Conservation (phyloP, 64 coral and sea anemone genomes). For the Montipora capricornis region DNA sequence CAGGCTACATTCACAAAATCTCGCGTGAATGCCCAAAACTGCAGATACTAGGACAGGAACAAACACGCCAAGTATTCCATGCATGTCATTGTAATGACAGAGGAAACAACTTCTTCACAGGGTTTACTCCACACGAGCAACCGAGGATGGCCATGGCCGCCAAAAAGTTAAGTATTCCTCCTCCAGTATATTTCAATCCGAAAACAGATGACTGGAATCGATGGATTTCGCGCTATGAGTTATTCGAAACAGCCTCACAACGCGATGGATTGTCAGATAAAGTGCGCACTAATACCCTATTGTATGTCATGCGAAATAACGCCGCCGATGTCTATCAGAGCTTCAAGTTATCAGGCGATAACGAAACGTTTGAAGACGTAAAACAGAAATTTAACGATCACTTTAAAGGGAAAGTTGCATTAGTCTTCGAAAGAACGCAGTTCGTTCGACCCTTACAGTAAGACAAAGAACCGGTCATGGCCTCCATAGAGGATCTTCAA, state of each 20-base stretch:
- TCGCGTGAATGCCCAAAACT: too few species aligned
- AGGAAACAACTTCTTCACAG: not conserved
- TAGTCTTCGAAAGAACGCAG: constrained; percentile 10
- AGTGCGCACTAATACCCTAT: constrained; percentile 26
- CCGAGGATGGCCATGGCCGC: not conserved
- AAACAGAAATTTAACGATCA: constrained; percentile 35
- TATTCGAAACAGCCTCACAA: constrained; percentile 52
- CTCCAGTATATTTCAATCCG: not conserved
- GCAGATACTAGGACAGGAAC: not conserved
- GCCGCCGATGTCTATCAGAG: constrained; percentile 14
- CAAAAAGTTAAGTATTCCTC: constrained; percentile 43
- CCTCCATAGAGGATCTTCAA: constrained; percentile 45
- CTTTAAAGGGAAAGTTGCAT: constrained; percentile 20
- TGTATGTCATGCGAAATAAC: not conserved
- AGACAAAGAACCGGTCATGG: constrained; percentile 40
- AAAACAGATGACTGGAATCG: constrained; percentile 59
- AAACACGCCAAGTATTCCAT: not conserved
- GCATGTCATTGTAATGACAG: not conserved
- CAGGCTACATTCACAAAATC: too few species aligned
- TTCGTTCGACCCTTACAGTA: not conserved
- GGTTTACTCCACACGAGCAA: not conserved
- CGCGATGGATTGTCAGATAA: constrained; percentile 45
- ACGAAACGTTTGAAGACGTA: constrained; percentile 1
- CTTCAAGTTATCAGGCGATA: not conserved
- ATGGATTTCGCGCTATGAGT: constrained; percentile 46